Evolutionary conservation across 2,888 invertebrate species (phyloP).

Genomic region (Alsophila aescularia): DNA sequence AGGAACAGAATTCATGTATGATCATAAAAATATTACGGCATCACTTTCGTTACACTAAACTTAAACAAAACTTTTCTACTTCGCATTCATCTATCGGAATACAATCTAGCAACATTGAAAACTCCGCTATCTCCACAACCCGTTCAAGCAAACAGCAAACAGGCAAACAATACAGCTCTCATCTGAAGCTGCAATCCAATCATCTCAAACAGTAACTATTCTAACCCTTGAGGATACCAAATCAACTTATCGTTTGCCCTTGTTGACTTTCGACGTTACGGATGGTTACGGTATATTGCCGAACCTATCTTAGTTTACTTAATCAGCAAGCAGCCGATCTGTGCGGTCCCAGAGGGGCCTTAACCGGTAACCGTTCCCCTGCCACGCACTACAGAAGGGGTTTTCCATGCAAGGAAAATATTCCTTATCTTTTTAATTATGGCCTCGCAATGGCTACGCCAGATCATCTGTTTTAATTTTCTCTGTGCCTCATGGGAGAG

Average conservation of each 20-base stretch:
- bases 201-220: slow-evolving; percentile 80
- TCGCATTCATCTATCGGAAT: neutral
- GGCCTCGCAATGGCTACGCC: slow-evolving; percentile 68
- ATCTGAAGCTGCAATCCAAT: slow-evolving; percentile 73
- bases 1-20: no score
- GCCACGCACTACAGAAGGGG: slow-evolving; percentile 60
- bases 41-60: neutral
- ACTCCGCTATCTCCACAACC: slow-evolving; percentile 49
- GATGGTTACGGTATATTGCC: slow-evolving; percentile 75
- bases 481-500: slow-evolving; percentile 62
- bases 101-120: slow-evolving; percentile 2
- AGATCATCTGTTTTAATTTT: slow-evolving; percentile 83
- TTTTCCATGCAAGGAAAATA: slow-evolving; percentile 75
- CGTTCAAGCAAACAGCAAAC: slow-evolving; percentile 28
- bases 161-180: slow-evolving; percentile 70
- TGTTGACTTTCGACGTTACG: slow-evolving; percentile 82
- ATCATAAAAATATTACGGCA: neutral
- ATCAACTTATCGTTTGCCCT: slow-evolving; percentile 81
- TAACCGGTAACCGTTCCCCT: slow-evolving; percentile 74
- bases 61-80: slow-evolving; percentile 2
- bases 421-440: slow-evolving; percentile 85
- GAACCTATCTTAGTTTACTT: slow-evolving; percentile 84
- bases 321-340: slow-evolving; percentile 77
- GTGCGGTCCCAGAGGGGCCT: slow-evolving; percentile 72
- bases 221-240: slow-evolving; percentile 79